Evolutionary conservation across 2,888 invertebrate species (phyloP).

Genomic region (Amphipoea lucens): DNA sequence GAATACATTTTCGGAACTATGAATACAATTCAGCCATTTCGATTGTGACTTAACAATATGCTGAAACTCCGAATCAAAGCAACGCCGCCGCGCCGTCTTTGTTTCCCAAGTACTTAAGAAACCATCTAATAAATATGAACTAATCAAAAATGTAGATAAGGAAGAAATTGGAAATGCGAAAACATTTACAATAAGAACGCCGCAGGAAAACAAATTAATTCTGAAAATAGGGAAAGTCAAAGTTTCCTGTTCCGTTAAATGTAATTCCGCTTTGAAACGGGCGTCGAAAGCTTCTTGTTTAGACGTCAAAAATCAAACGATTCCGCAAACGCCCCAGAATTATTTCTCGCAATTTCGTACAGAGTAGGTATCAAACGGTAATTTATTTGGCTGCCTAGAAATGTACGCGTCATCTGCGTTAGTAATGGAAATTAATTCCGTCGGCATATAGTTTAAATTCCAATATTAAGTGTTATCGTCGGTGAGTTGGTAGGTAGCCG

Average conservation of each 20-base stretch:
- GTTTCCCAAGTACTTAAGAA: slow-evolving; percentile 1
- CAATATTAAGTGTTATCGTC: slow-evolving; percentile 42
- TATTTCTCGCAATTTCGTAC: slow-evolving; percentile 52
- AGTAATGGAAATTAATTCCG: slow-evolving; percentile 57
- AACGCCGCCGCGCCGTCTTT: neutral
- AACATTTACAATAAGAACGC: slow-evolving; percentile 59
- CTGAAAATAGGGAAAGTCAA: slow-evolving; percentile 57
- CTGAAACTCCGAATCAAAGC: neutral
- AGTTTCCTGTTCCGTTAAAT: slow-evolving; percentile 54
- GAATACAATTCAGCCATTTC: neutral
- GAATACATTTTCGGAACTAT: slow-evolving; percentile 3
- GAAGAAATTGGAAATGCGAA: slow-evolving; percentile 52
- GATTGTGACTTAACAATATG: neutral
- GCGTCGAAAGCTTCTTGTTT: slow-evolving; percentile 52
- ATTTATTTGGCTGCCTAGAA: slow-evolving; percentile 66
- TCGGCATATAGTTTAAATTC: slow-evolving; percentile 50
- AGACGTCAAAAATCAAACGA: slow-evolving; percentile 60
- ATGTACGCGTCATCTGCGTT: slow-evolving; percentile 61
- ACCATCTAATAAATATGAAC: slow-evolving; percentile 45
- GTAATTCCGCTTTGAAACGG: slow-evolving; percentile 56
- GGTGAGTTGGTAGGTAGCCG: slow-evolving; percentile 52
- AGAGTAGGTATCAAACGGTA: slow-evolving; percentile 42
- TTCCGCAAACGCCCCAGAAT: slow-evolving; percentile 38
- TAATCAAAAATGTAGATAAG: slow-evolving; percentile 57
- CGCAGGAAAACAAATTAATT: slow-evolving; percentile 65